phyloP scores from a whole-genome alignment of 2,888 invertebrate genomes.

The Cerastis leucographa region DNA sequence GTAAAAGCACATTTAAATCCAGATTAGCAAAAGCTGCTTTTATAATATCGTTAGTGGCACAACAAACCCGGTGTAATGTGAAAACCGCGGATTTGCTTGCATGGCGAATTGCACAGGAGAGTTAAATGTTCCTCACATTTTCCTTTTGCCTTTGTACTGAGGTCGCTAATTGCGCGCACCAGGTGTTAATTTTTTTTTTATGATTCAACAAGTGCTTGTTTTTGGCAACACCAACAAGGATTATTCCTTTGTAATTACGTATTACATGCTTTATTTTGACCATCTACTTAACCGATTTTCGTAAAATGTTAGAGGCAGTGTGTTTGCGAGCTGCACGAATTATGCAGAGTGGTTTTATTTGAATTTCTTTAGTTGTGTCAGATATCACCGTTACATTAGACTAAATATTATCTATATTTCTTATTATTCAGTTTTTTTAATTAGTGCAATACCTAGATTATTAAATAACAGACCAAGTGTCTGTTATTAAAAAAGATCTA shows the following conservation, averaged over 20 bases:
- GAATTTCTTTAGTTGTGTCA: not conserved
- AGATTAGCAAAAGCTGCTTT: slow-evolving; percentile 71
- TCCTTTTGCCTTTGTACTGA: slow-evolving; percentile 68
- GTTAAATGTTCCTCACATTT: slow-evolving; percentile 64
- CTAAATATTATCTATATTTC: not conserved
- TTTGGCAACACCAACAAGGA: slow-evolving; percentile 23
- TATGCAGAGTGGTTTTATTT: not conserved
- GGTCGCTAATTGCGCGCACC: slow-evolving; percentile 70
- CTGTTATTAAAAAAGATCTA: not conserved
- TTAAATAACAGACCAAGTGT: too few relatives aligned
- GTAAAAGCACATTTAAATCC: slow-evolving; percentile 61
- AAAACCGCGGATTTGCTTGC: slow-evolving; percentile 74
- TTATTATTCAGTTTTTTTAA: not conserved
- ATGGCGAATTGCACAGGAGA: slow-evolving; percentile 73
- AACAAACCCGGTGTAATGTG: slow-evolving; percentile 77
- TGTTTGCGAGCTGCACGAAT: not conserved
- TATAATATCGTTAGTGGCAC: slow-evolving; percentile 77
- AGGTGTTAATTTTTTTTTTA: slow-evolving; percentile 67
- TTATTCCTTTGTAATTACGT: slow-evolving; percentile 35
- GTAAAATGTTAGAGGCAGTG: not conserved
- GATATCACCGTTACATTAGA: not conserved
- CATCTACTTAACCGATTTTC: not conserved
- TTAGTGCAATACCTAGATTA: not conserved
- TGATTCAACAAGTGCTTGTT: slow-evolving; percentile 39
- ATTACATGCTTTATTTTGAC: slow-evolving; percentile 8